Base-by-base conservation (phyloP, 2,113 vertebrate species). In the Gorsachius goisagi region DNA sequence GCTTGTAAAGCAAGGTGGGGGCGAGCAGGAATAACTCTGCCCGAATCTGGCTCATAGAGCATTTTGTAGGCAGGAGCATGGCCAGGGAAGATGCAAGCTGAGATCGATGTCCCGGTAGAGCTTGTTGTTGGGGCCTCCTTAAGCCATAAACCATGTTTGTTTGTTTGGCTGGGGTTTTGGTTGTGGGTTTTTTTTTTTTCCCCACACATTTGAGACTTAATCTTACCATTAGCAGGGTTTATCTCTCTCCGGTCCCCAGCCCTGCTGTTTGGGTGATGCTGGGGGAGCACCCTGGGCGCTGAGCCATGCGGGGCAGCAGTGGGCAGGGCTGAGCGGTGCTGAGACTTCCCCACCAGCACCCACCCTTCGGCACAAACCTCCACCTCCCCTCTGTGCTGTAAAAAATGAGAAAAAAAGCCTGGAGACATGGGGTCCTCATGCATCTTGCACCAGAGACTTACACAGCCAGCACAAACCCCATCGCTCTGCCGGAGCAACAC, bases 11-110 rank as follows among this genome's bases (percentile, higher is more conserved):
- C 19, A 33, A 68, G 53, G 81, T 11, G 71, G 75, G 88, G 85
- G 37, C 0, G 9, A 90, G 75, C 33, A 62, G 85, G 88, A 63
- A 17, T 20, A 59, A 17, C 88, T 16, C 69, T 59, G 82, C 50
- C 90, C 49, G 96, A n/a, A 74, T 63, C 59, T 9, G 63, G 75
- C 88, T 72, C 45, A 0, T 22, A 22, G 71, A 22, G 71, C 0
- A 0, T 24, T 91, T 44, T 1, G 0, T 26, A 3, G 3, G 1
- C 74, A 27, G 88, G 69, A 96, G 60, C 30, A 10, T 0, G 9
- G 77, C 81, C 85, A 69, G 85, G 44, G 83, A 53, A 63, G 68
- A 63, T 9, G 15, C 6, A 6, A 39, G n/a, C 32, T 55, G 82
- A 90, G 82, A 83, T 71, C 44, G 9, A 88, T 39, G 75, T 62